These are phyloP conservation scores for Drosophila birchii DNA, from an alignment of 2,888 invertebrate genomes.

Conservation along the genomic window DNA sequence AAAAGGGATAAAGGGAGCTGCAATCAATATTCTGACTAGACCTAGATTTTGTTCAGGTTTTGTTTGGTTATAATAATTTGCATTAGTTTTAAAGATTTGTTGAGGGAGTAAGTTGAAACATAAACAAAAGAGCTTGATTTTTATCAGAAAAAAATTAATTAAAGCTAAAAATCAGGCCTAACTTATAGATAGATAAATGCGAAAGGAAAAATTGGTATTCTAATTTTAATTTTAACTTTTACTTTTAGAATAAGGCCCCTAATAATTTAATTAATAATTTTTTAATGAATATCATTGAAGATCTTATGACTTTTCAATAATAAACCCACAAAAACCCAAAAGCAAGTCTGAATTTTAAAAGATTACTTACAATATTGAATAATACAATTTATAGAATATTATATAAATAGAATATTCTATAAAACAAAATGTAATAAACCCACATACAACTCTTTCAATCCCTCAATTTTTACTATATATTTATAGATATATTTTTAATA, in stretches of 20 bases:
- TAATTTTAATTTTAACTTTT: neutral
- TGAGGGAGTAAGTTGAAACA: rapidly evolving
- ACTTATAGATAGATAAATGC: too few species aligned
- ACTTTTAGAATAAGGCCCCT: neutral
- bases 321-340: neutral
- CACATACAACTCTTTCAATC: neutral
- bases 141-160: neutral
- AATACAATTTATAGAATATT: too few species aligned
- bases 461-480: neutral
- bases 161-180: neutral
- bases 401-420: too few species aligned
- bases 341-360: too few species aligned
- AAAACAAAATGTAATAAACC: too few species aligned
- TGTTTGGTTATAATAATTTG: neutral
- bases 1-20: neutral
- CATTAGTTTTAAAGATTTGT: neutral
- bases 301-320: neutral
- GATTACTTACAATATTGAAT: too few species aligned
- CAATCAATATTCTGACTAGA: conserved; percentile 1
- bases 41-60: neutral
- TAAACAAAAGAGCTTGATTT: neutral
- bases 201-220: neutral
- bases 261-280: neutral
- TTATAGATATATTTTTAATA: neutral
- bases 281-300: neutral